Evolutionary conservation across 2,888 invertebrate genomes (phyloP).

Genomic region (Pachydiplax longipennis): DNA sequence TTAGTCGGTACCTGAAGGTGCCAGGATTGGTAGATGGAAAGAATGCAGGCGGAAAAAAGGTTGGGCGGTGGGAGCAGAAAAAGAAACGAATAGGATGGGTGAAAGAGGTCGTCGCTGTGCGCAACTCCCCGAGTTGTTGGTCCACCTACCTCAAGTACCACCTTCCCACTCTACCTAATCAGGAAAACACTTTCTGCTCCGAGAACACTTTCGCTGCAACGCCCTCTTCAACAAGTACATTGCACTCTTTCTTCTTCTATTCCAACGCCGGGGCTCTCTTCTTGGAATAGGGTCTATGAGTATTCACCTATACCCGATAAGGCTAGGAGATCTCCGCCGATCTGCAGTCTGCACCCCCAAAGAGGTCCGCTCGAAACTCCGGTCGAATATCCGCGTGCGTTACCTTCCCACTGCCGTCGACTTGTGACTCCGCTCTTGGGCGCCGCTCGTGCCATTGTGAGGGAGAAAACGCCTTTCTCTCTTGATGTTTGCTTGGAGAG

Average conservation of each 20-base stretch:
- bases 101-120: not conserved
- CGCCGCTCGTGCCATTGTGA: slow-evolving; percentile 3
- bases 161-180: not conserved
- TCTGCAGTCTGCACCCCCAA: not conserved
- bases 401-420: not conserved
- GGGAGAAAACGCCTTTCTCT: not conserved
- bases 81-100: not conserved
- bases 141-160: not conserved
- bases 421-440: slow-evolving; percentile 2
- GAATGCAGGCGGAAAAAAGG: not conserved
- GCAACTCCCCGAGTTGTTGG: not conserved
- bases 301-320: not conserved
- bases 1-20: not conserved
- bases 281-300: not conserved
- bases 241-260: not conserved
- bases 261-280: not conserved
- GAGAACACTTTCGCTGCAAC: not conserved
- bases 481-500: not conserved
- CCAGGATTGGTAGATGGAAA: not conserved
- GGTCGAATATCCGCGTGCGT: not conserved
- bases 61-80: not conserved
- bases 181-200: not conserved
- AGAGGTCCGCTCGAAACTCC: not conserved
- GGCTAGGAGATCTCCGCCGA: not conserved
- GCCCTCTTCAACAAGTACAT: not conserved